phyloP scores from a whole-genome alignment of 2,888 invertebrate genomes.

The Lypha dubia region DNA sequence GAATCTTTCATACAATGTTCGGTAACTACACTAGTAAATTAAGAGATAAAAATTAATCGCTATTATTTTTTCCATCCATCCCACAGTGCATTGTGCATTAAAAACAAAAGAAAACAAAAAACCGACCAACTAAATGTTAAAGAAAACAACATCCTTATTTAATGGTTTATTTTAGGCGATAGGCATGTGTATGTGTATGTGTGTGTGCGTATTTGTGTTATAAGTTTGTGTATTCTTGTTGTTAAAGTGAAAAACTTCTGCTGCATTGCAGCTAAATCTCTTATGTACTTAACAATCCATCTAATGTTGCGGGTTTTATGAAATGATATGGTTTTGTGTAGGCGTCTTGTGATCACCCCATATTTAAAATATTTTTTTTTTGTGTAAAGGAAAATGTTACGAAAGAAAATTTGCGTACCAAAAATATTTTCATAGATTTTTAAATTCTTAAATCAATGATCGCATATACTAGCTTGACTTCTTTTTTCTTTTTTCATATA shows the following conservation, averaged over 20 bases:
- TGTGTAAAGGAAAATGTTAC: background rate
- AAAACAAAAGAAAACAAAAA: background rate
- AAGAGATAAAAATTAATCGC: background rate
- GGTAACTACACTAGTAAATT: no score
- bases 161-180: background rate
- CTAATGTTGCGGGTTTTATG: conserved; percentile 19
- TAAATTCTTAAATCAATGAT: no score
- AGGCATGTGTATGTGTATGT: background rate
- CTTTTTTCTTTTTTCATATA: no score
- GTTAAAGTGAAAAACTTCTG: conserved; percentile 25
- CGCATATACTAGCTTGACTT: no score
- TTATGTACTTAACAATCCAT: background rate
- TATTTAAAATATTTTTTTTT: background rate
- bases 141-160: conserved; percentile 9
- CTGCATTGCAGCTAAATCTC: conserved; percentile 43
- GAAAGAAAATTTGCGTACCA: no score
- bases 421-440: no score
- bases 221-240: no score
- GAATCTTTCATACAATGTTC: no score
- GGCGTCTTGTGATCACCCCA: background rate
- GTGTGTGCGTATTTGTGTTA: background rate
- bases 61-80: background rate
- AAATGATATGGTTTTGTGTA: conserved; percentile 18
- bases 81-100: no score
- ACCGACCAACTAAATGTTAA: background rate